phyloP scores from a whole-genome alignment of 2,113 vertebrate genomes.

The Felis catus region DNA sequence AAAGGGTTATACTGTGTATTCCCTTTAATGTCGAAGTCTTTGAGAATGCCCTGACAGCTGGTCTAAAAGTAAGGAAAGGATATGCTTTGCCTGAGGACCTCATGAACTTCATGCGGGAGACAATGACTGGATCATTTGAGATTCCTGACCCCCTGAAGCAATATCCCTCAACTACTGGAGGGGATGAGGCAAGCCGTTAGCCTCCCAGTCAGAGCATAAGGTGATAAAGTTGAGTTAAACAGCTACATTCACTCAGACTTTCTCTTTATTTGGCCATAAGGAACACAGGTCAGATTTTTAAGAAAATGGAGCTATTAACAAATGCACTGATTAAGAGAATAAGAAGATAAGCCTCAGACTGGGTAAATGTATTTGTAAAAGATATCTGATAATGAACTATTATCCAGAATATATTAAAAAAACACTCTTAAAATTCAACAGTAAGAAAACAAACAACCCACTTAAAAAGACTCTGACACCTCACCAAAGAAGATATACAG shows the following conservation, averaged over 20 bases:
- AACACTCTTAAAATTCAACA: not conserved
- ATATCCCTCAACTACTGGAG: not conserved
- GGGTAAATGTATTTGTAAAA: not conserved
- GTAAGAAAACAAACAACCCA: not conserved
- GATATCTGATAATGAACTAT: not conserved
- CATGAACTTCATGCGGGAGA: not conserved
- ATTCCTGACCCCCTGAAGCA: not conserved
- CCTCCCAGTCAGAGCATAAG: not conserved
- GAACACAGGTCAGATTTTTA: not conserved
- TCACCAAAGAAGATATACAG: not conserved
- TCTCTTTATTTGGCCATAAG: not conserved
- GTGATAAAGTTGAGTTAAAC: not conserved
- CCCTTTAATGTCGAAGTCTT: not conserved
- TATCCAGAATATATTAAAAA: not conserved
- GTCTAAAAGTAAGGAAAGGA: not conserved
- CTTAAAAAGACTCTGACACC: not conserved
- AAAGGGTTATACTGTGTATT: not conserved
- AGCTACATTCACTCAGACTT: not conserved
- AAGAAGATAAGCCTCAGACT: not conserved
- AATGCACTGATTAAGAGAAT: not conserved
- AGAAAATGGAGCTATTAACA: not conserved
- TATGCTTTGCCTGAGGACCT: not conserved
- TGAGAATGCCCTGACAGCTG: not conserved
- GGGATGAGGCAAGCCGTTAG: not conserved
- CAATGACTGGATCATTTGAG: not conserved